These are phyloP conservation scores for Microchirus variegatus DNA, from an alignment of 2,797 vertebrate genomes.

Conservation along the genomic window DNA sequence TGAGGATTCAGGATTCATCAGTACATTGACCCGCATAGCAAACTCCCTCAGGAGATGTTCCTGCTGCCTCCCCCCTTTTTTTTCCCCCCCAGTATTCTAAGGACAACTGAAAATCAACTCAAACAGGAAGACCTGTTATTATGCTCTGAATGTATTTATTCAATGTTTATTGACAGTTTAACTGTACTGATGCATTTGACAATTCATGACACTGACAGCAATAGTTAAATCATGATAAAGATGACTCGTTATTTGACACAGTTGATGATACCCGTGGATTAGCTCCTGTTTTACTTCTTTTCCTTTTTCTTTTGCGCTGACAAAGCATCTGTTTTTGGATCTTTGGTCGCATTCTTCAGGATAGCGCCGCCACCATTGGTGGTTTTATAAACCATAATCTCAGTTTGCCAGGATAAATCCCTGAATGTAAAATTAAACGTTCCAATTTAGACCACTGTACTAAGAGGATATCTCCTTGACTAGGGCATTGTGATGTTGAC, in stretches of 20 bases:
- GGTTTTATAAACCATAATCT: conserved; percentile 19
- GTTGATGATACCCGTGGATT: conserved; percentile 2
- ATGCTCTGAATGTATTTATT: conserved; percentile 2
- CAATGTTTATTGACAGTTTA: not conserved
- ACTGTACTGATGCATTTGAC: not conserved
- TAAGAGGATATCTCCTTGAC: too few relatives aligned
- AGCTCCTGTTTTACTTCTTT: not conserved
- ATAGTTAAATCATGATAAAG: not conserved
- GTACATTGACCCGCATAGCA: conserved; percentile 49
- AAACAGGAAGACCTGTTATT: conserved; percentile 3
- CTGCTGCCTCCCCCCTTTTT: conserved; percentile 13
- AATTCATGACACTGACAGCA: too few relatives aligned
- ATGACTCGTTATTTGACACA: too few relatives aligned
- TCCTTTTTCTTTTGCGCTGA: not conserved
- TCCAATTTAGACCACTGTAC: too few relatives aligned
- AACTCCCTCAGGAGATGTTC: conserved; percentile 15
- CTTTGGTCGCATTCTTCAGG: conserved; percentile 27
- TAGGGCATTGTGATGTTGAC: too few relatives aligned
- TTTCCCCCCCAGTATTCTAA: conserved; percentile 5
- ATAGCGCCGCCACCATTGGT: conserved; percentile 1
- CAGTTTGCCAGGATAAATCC: conserved; percentile 1
- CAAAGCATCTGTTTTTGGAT: conserved; percentile 26
- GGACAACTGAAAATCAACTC: conserved; percentile 7
- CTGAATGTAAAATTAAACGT: not conserved
- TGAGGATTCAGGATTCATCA: conserved; percentile 29